A percentile compares a stretch with the other conserved stretches of the same genome.
phyloP scores from a whole-genome alignment of 1,140 invertebrate genomes.

The Drosophila novamexicana region DNA sequence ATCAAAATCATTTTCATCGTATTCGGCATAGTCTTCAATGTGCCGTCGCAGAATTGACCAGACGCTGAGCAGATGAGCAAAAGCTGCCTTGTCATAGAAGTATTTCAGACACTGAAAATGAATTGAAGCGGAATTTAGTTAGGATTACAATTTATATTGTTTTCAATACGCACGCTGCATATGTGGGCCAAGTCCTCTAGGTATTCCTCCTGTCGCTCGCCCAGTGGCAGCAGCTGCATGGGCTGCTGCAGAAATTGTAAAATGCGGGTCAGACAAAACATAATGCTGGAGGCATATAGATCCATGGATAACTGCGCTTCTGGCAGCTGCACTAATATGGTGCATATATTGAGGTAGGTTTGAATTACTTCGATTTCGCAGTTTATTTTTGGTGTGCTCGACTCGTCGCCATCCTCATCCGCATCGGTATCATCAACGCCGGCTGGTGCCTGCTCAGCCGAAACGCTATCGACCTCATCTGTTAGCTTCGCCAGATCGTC shows the following conservation, averaged over 20 bases:
- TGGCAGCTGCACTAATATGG: constrained; percentile 78
- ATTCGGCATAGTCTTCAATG: constrained; percentile 56
- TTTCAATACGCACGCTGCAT: constrained; percentile 53
- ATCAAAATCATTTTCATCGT: constrained; percentile 61
- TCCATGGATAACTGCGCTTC: constrained; percentile 65
- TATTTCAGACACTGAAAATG: constrained; percentile 59
- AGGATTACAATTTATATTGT: accelerated
- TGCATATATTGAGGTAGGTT: constrained; percentile 81
- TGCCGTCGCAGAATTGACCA: constrained; percentile 56
- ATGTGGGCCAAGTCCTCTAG: constrained; percentile 79
- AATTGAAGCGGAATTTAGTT: background rate
- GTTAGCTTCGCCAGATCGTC: constrained; percentile 58
- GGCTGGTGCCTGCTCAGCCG: constrained; percentile 9
- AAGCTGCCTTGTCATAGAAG: constrained; percentile 56
- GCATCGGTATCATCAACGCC: constrained; percentile 23
- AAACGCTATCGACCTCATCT: constrained; percentile 44
- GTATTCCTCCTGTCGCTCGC: constrained; percentile 68
- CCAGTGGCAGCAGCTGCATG: constrained; percentile 57
- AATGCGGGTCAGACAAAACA: constrained; percentile 62
- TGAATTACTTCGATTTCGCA: constrained; percentile 74
- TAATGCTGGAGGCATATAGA: constrained; percentile 53
- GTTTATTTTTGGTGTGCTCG: constrained; percentile 53
- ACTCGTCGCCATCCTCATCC: constrained; percentile 49
- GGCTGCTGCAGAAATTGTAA: constrained; percentile 66
- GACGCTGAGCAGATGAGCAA: constrained; percentile 41